These are phyloP conservation scores for Matsumurasca onukii DNA, from an alignment of 1,140 invertebrate genomes.

Conservation along the genomic window DNA sequence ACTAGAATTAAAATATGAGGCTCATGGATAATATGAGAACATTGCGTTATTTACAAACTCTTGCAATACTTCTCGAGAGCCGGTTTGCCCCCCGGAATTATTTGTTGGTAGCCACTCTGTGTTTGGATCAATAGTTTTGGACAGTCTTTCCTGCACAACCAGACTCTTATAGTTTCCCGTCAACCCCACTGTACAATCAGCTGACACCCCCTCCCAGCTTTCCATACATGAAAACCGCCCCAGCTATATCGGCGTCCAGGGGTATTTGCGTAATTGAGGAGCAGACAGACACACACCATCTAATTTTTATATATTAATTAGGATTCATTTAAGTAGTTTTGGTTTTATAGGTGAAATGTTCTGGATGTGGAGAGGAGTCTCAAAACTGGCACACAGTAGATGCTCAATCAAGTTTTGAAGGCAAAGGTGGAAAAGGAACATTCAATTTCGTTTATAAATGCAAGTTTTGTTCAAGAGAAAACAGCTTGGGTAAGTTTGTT, in stretches of 20 bases:
- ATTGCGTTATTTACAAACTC: too few relatives aligned
- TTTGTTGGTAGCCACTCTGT: not conserved
- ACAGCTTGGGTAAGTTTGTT: slow-evolving; percentile 73
- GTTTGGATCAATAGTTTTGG: not conserved
- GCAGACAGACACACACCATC: too few relatives aligned
- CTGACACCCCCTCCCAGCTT: too few relatives aligned
- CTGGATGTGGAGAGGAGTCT: slow-evolving; percentile 75
- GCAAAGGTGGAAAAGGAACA: slow-evolving; percentile 69
- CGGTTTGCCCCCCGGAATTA: too few relatives aligned
- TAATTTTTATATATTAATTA: not conserved
- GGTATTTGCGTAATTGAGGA: not conserved
- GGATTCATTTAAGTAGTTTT: not conserved
- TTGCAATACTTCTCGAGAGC: too few relatives aligned
- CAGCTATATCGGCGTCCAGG: not conserved
- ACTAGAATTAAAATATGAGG: too few relatives aligned
- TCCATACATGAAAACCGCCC: not conserved
- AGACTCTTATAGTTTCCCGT: not conserved
- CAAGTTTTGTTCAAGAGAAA: slow-evolving; percentile 84
- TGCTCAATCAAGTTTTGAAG: slow-evolving; percentile 63
- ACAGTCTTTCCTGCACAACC: not conserved
- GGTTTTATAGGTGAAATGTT: slow-evolving; percentile 60
- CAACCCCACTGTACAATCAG: too few relatives aligned
- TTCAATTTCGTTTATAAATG: slow-evolving; percentile 84
- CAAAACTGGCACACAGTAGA: slow-evolving; percentile 80
- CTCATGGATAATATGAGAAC: too few relatives aligned